These are phyloP conservation scores for Drosophila tsacasi DNA, from an alignment of 1,140 invertebrate genomes.

Conservation along the genomic window DNA sequence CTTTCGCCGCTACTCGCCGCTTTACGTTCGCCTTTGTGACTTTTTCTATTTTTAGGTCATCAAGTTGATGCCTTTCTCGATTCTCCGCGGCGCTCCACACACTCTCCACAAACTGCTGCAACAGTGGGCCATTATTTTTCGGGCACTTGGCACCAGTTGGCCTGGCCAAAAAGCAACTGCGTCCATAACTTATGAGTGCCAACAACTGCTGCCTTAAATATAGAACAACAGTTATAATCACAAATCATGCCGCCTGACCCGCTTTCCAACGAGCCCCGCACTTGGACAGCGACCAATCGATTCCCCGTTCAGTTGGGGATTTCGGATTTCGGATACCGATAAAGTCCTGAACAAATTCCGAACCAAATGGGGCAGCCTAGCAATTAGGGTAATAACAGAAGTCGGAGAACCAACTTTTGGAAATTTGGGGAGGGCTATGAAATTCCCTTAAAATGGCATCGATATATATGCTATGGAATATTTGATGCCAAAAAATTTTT, in stretches of 20 bases:
- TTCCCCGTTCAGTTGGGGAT: neutral
- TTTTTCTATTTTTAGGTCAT: conserved; percentile 82
- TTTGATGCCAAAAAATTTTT: neutral
- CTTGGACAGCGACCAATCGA: conserved; percentile 42
- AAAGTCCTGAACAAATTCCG: neutral
- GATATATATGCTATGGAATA: neutral
- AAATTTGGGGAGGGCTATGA: neutral
- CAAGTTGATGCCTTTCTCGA: conserved; percentile 55
- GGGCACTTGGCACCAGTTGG: conserved; percentile 66
- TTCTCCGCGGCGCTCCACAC: conserved; percentile 3
- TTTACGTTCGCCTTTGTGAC: conserved; percentile 40
- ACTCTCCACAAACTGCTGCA: conserved; percentile 28
- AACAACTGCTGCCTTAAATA: conserved; percentile 42
- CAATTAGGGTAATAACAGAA: neutral
- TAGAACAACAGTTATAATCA: conserved; percentile 66
- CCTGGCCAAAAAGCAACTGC: conserved; percentile 50
- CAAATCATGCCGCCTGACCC: conserved; percentile 74
- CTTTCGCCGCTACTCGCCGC: conserved; percentile 39
- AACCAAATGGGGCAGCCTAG: neutral
- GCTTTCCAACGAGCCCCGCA: conserved; percentile 39
- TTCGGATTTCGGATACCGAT: neutral
- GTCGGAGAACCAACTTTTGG: neutral
- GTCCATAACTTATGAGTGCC: conserved; percentile 41
- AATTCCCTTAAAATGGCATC: neutral
- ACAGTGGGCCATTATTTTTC: conserved; percentile 39